Evolutionary conservation across 2,113 vertebrate genomes (phyloP).

Genomic region (Eira barbara): DNA sequence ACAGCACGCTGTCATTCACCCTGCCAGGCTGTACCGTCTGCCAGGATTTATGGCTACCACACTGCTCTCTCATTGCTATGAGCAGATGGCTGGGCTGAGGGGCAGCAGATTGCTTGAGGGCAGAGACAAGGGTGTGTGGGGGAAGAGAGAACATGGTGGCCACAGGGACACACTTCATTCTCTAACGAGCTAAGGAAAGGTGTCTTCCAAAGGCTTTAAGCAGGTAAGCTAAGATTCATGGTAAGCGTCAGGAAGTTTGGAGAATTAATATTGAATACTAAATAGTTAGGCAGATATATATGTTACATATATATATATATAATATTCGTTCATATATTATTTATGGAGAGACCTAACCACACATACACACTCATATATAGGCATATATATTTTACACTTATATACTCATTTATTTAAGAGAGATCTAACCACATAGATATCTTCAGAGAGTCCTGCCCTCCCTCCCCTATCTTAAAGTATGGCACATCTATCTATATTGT

Average conservation of each 20-base stretch:
- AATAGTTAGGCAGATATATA: background rate
- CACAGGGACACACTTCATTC: background rate
- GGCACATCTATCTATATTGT: background rate
- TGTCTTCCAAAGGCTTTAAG: background rate
- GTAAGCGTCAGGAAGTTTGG: background rate
- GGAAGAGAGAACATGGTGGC: slow-evolving; percentile 58
- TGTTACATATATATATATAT: too few relatives aligned
- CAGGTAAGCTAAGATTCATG: background rate
- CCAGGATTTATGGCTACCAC: slow-evolving; percentile 78
- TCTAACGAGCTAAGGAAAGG: slow-evolving; percentile 27
- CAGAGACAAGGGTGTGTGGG: slow-evolving; percentile 64
- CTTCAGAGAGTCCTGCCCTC: background rate
- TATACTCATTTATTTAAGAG: background rate
- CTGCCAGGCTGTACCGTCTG: slow-evolving; percentile 79
- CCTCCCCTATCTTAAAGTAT: background rate
- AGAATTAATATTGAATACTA: background rate
- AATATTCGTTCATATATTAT: too few relatives aligned
- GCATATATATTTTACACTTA: background rate
- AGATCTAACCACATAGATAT: background rate
- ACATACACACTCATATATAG: background rate
- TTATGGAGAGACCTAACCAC: too few relatives aligned
- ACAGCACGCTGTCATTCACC: slow-evolving; percentile 80
- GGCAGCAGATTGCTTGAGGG: slow-evolving; percentile 84
- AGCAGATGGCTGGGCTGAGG: slow-evolving; percentile 85
- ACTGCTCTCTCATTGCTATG: slow-evolving; percentile 78